phyloP scores from a whole-genome alignment of 2,797 vertebrate genomes.

The Trachops cirrhosus region DNA sequence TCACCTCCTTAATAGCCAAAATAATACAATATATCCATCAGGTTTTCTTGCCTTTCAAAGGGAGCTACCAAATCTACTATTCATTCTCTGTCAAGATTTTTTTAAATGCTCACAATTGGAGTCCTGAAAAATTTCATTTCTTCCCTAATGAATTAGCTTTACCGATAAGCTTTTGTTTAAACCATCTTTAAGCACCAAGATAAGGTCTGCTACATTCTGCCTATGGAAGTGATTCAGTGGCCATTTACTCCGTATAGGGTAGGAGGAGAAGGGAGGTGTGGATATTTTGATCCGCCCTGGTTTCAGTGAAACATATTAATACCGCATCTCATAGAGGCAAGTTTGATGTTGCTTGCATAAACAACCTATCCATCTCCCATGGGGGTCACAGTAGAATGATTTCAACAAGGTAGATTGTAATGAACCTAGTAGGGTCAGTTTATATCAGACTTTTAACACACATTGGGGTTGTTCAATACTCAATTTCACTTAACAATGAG shows the following conservation, averaged over 20 bases:
- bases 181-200: not conserved
- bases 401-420: not conserved
- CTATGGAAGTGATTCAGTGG: not conserved
- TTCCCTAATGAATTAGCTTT: not conserved
- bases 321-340: not conserved
- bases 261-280: not conserved
- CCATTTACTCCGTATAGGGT: not conserved
- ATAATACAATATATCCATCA: not conserved
- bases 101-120: not conserved
- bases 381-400: not conserved
- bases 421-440: not conserved
- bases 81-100: not conserved
- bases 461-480: not conserved
- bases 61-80: not conserved
- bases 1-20: not conserved
- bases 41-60: not conserved
- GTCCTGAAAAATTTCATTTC: not conserved
- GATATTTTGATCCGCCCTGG: not conserved
- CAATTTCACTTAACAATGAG: not conserved
- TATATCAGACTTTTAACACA: not conserved
- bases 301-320: not conserved
- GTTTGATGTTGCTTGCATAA: not conserved
- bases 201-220: not conserved
- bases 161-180: not conserved
- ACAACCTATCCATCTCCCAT: not conserved